Percentiles rank a stretch among this genome's conserved stretches.
Evolutionary conservation across 1,140 invertebrate species (phyloP).

Genomic region (Neodiprion fabricii): DNA sequence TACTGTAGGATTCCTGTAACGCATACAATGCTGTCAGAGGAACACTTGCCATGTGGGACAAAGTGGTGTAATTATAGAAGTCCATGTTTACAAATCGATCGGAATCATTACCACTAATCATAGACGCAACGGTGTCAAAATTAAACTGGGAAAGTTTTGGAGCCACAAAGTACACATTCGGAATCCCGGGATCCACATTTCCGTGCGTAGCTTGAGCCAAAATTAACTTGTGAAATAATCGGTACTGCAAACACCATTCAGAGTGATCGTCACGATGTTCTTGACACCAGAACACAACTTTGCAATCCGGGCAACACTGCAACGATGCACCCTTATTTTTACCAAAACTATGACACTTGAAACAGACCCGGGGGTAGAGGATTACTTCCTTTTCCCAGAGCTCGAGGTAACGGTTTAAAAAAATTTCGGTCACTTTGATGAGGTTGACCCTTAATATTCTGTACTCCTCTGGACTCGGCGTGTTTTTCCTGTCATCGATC

Average conservation of each 20-base stretch:
- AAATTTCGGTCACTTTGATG: slow-evolving; percentile 66
- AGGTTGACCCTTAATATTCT: slow-evolving; percentile 67
- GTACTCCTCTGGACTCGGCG: slow-evolving; percentile 64
- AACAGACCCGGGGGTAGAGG: slow-evolving; percentile 71
- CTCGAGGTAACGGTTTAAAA: slow-evolving; percentile 64
- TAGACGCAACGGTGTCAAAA: slow-evolving; percentile 60
- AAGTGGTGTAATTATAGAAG: slow-evolving; percentile 66
- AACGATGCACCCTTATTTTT: slow-evolving; percentile 59
- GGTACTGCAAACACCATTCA: slow-evolving; percentile 51
- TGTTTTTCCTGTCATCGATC: slow-evolving; percentile 62
- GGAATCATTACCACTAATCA: slow-evolving; percentile 58
- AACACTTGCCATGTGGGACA: slow-evolving; percentile 70
- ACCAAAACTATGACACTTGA: slow-evolving; percentile 58
- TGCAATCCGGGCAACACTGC: slow-evolving; percentile 64
- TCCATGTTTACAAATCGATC: slow-evolving; percentile 61
- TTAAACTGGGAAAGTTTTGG: slow-evolving; percentile 51
- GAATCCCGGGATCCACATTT: slow-evolving; percentile 63
- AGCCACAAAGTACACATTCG: slow-evolving; percentile 52
- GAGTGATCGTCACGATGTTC: slow-evolving; percentile 43
- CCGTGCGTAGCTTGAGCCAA: slow-evolving; percentile 57
- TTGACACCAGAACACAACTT: slow-evolving; percentile 57
- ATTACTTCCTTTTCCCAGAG: slow-evolving; percentile 73
- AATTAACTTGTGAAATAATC: slow-evolving; percentile 47
- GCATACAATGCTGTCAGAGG: slow-evolving; percentile 70
- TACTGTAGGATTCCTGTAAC: slow-evolving; percentile 56